Percentiles rank a stretch among this genome's conserved stretches.
Conservation (phyloP, 2,797 vertebrate species). For the Notamacropus eugenii region DNA sequence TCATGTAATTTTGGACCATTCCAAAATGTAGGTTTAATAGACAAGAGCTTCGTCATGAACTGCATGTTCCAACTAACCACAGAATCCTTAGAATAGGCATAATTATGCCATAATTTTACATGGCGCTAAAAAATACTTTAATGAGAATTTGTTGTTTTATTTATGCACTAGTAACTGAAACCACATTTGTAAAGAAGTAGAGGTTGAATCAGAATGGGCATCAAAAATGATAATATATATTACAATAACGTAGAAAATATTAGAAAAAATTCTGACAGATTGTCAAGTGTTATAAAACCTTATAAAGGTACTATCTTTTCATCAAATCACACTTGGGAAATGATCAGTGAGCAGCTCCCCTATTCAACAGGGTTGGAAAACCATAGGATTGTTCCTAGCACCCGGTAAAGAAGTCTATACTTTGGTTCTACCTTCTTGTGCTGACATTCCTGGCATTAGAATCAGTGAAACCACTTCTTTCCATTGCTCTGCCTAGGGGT, state of each 20-base stretch:
- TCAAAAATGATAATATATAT: not conserved
- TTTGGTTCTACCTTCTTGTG: not conserved
- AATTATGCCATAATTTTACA: not conserved
- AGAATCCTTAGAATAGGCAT: not conserved
- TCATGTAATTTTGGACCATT: not conserved
- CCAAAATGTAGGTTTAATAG: not conserved
- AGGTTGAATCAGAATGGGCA: not conserved
- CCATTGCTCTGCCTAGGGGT: not conserved
- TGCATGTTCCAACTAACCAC: not conserved
- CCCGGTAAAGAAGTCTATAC: not conserved
- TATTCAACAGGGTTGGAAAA: not conserved
- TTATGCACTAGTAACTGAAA: not conserved
- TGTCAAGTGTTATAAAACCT: not conserved
- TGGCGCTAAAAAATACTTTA: not conserved
- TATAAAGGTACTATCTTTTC: not conserved
- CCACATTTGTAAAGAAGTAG: not conserved
- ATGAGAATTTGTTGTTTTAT: not conserved
- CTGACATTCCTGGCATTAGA: not conserved
- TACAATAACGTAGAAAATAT: not conserved
- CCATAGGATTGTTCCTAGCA: not conserved
- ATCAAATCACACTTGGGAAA: not conserved
- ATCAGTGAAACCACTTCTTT: not conserved
- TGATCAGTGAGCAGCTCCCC: not conserved
- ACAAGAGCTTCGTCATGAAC: not conserved
- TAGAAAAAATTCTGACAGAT: not conserved